Percentiles rank a stretch among this genome's conserved stretches.
These are phyloP conservation scores for Eciton burchellii DNA, from an alignment of 1,140 invertebrate species.

Conservation along the genomic window DNA sequence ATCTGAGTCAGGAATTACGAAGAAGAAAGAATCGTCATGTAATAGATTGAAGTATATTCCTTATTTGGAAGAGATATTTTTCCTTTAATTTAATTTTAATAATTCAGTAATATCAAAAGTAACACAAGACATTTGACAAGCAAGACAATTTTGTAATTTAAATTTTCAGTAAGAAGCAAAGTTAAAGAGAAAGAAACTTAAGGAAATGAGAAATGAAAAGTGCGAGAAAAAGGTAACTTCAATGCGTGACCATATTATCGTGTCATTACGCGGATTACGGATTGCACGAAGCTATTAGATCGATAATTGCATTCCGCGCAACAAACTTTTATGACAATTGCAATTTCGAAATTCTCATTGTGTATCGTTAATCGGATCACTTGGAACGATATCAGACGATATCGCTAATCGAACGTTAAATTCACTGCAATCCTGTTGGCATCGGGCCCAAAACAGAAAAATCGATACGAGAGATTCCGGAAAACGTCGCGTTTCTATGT, in stretches of 20 bases:
- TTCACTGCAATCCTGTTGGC: neutral
- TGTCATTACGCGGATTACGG: too few species aligned
- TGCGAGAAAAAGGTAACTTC: neutral
- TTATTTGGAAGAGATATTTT: too few species aligned
- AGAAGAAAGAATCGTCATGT: too few species aligned
- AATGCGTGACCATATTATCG: neutral
- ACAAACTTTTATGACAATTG: neutral
- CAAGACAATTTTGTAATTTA: too few species aligned
- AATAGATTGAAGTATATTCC: too few species aligned
- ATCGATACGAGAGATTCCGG: slow-evolving; percentile 9
- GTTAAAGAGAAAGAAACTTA: neutral
- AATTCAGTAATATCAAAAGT: too few species aligned
- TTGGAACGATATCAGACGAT: slow-evolving; percentile 14
- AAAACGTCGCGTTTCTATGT: too few species aligned
- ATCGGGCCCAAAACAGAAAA: too few species aligned
- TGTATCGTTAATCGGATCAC: slow-evolving; percentile 67
- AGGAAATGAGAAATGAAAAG: slow-evolving; percentile 3
- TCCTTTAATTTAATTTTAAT: too few species aligned
- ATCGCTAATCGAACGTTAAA: slow-evolving; percentile 42
- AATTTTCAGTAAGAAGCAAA: too few species aligned
- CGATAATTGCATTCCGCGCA: slow-evolving; percentile 6
- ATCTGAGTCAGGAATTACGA: too few species aligned
- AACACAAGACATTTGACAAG: too few species aligned
- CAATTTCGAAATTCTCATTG: slow-evolving; percentile 49
- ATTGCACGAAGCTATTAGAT: slow-evolving; percentile 14